Percentiles rank a stretch among this genome's conserved stretches.
Evolutionary conservation across 2,797 vertebrate genomes (phyloP).

Genomic region (Sebastes reedi): DNA sequence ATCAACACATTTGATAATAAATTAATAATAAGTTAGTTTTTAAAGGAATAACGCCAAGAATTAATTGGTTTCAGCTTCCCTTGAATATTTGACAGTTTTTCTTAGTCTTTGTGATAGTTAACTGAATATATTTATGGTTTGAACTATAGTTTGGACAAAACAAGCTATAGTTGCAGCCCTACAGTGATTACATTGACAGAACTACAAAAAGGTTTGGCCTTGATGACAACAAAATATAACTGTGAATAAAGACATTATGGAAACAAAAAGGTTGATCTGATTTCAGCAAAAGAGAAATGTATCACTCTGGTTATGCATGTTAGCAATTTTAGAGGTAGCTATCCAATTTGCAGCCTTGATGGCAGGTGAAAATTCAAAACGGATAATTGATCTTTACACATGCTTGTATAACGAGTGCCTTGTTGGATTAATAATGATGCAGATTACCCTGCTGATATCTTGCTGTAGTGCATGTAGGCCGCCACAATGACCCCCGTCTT

Average conservation of each 20-base stretch:
- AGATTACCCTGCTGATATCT: conserved; percentile 90
- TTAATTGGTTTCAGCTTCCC: not conserved
- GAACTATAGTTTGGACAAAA: rapidly evolving
- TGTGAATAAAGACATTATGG: not conserved
- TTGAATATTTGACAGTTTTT: not conserved
- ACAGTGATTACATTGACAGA: not conserved
- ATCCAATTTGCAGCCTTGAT: not conserved
- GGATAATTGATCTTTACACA: not conserved
- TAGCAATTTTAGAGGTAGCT: not conserved
- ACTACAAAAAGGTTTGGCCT: not conserved
- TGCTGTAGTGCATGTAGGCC: conserved; percentile 96
- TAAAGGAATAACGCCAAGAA: not conserved
- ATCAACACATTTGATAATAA: not conserved
- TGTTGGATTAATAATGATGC: not conserved
- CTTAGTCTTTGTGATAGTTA: not conserved
- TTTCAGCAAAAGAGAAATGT: not conserved
- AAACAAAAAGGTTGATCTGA: no score
- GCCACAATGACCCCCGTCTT: conserved; percentile 91
- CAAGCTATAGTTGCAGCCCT: not conserved
- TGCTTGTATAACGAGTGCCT: not conserved
- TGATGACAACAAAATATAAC: not conserved
- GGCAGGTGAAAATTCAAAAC: not conserved
- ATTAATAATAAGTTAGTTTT: not conserved
- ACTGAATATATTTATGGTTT: not conserved
- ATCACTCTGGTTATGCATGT: not conserved